Base-by-base conservation (phyloP, 1,140 invertebrate genomes). In the Cotesia chilonis region DNA sequence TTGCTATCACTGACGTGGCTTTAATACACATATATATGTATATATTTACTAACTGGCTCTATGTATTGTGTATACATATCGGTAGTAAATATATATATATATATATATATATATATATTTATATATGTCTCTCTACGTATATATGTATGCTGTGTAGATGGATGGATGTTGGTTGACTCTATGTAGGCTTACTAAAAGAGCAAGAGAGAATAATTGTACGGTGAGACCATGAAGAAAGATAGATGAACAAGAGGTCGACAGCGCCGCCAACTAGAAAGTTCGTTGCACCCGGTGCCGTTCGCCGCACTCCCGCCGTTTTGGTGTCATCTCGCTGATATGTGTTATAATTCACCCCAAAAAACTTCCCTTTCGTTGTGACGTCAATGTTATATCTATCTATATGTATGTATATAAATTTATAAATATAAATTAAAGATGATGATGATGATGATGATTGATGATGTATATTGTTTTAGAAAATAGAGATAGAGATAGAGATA, bases 271-370 rank as follows among this genome's bases (percentile, higher is more conserved):
- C 51, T 68, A 70, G 70, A 36, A 76, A 85, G 84, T 85, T 85
- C 84, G 80, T 83, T 85, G 84, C 82, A 82, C 84, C 79, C 82
- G 76, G 73, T 76, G 68, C 80, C 81, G 82, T 84, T 84, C 80
- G 77, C 80, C 82, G 80, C 80, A 84, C 82, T 83, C 51, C 20
- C 66, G 47, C 51, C 60, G 66, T 54, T 68, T 66, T 51, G 38
- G 64, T 66, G 64, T 66, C 64, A 66, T 66, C 64, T 20, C 28
- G 28, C 36, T 36, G 61, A 10, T 47, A 17, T 37, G 35, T 38
- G 55, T 28, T 7, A 59, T 59, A 59, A 59, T 64, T 59, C 57
- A 65, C 41, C 63, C 63, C 63, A 36, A 38, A 65, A 65, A 65
- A 41, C 63, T 38, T 38, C 63, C 57, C 57, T 59, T 59, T 59